Conservation (phyloP, 37 sponge, comb jelly and placozoan species). For the Spongilla lacustris region DNA sequence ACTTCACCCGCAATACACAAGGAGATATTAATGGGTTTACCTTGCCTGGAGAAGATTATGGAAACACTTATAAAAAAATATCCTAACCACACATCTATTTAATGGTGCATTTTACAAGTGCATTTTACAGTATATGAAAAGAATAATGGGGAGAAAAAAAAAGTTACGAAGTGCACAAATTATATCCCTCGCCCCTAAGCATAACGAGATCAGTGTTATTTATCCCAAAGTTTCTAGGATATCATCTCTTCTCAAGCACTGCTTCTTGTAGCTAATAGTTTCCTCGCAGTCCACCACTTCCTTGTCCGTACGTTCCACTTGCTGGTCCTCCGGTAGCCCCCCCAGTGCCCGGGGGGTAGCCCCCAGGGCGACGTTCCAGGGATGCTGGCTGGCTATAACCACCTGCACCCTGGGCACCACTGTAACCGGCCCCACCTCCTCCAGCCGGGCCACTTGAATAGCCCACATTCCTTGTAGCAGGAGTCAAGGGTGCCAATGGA, state of each 20-base stretch:
- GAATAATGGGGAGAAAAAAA: too few species aligned
- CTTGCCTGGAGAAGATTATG: slow-evolving; percentile 57
- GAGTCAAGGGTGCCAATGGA: background rate
- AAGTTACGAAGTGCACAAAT: background rate
- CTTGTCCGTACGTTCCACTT: background rate
- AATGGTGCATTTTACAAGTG: background rate
- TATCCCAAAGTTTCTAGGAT: too few species aligned
- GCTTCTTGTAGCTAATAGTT: background rate
- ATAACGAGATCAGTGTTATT: too few species aligned
- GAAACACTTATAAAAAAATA: slow-evolving; percentile 20
- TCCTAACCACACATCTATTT: too few species aligned
- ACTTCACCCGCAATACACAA: slow-evolving; percentile 33
- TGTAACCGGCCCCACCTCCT: background rate
- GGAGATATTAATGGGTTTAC: slow-evolving; percentile 36
- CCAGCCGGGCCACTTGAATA: background rate
- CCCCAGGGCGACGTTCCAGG: background rate
- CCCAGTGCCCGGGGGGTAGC: background rate
- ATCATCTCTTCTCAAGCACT: background rate
- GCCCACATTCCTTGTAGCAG: background rate
- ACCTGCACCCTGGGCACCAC: background rate
- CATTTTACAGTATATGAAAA: background rate
- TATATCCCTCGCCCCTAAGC: background rate
- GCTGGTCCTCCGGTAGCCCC: background rate
- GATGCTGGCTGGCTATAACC: background rate
- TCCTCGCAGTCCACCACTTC: background rate